Base-by-base conservation (phyloP, 2,888 invertebrate genomes). In the Lasioglossum morio region DNA sequence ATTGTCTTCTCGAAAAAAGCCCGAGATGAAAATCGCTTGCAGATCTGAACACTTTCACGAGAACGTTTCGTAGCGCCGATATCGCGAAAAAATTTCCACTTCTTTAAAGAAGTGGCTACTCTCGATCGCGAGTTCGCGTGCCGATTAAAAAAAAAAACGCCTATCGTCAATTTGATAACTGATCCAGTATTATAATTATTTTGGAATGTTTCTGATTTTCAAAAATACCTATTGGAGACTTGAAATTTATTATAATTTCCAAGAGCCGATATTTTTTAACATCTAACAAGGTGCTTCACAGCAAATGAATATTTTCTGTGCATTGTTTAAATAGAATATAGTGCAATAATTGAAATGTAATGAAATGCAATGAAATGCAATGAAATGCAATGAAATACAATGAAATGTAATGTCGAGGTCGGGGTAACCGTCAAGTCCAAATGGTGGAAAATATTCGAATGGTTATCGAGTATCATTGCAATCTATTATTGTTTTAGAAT, bases 11-110 rank as follows among this genome's bases (percentile, higher is more conserved):
- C 23, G 23, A 37, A 46, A 57, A 79, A 72, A 72, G 73, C 23
- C 48, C 30, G 7, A 30, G 60, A 60, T 72, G 63, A 46, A 72
- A 66, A 81, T 77, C 60, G 34, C 27, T 77, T 48, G 37, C 79
- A 75, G 37, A 70, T 57, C 69, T 10, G 4, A 37, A 82, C 82
- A 34, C 79, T 82, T 79, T 82, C 82, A 40, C 79, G 57, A 0
- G 27, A 40, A 34, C 46, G 73, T 79, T 79, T 30, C 57, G 27
- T 66, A n/a, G 27, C 34, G 12, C 0, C 46, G 77, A 70, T 81
- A 79, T 53, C 27, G 48, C 48, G 0, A 63, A 63, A 40, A 40
- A 19, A 40, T 72, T 43, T 63, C 60, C 80, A 19, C 34, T 53
- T 40, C 16, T 48, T 14, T 46, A 1, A 12, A 19, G 2, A 34